Evolutionary conservation across 2,113 vertebrate species (phyloP).

Genomic region (Chaenocephalus aceratus): DNA sequence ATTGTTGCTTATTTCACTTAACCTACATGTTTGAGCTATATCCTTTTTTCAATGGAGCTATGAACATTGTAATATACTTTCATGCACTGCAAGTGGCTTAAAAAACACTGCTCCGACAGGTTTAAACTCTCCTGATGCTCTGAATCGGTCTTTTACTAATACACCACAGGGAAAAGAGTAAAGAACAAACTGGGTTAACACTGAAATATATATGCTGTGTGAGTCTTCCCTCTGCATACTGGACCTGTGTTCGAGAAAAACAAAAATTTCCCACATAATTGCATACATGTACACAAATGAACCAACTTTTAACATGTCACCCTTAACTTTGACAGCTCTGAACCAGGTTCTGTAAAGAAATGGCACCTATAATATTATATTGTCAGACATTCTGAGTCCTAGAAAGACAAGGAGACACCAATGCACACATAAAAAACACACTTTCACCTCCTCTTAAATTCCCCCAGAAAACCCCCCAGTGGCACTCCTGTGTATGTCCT

Average conservation of each 20-base stretch:
- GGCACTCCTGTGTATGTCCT: slow-evolving; percentile 43
- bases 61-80: slow-evolving; percentile 38
- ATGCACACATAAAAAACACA: background rate
- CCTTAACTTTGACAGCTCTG: background rate
- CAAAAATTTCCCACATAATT: background rate
- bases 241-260: background rate
- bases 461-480: slow-evolving; percentile 28
- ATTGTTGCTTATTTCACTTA: slow-evolving; percentile 6
- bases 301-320: background rate
- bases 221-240: slow-evolving; percentile 2
- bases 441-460: slow-evolving; percentile 36
- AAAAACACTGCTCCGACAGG: slow-evolving; percentile 25
- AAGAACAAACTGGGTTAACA: background rate
- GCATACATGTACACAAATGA: background rate
- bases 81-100: slow-evolving; percentile 28
- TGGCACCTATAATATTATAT: background rate
- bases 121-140: slow-evolving; percentile 8
- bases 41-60: slow-evolving; percentile 19
- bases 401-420: slow-evolving; percentile 13
- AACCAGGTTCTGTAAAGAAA: background rate
- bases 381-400: background rate
- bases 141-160: slow-evolving; percentile 16
- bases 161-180: slow-evolving; percentile 4
- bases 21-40: slow-evolving; percentile 34
- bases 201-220: background rate